Evolutionary conservation across 92 coral and sea anemone species (phyloP).

Genomic region (Epizoanthus illoricatus): DNA sequence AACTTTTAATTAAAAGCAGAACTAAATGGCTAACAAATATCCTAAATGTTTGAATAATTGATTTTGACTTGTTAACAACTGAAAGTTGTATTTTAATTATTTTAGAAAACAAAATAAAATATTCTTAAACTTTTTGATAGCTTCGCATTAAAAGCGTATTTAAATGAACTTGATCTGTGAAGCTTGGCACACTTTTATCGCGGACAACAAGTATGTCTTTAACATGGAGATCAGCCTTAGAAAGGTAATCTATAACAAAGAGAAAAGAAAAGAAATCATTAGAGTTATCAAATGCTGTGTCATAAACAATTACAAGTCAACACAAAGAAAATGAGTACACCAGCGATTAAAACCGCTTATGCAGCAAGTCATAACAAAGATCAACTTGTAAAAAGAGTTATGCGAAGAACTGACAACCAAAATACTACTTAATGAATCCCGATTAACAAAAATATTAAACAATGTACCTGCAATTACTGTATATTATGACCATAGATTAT

Average conservation of each 20-base stretch:
- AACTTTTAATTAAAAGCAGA: slow-evolving; percentile 40
- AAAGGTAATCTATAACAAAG: neutral
- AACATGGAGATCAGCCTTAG: slow-evolving; percentile 3
- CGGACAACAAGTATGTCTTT: neutral
- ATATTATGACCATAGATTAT: neutral
- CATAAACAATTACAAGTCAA: slow-evolving; percentile 9
- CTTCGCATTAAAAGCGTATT: slow-evolving; percentile 26
- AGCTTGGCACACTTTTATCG: neutral
- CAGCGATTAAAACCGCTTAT: neutral
- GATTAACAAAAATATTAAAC: neutral
- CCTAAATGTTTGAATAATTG: slow-evolving; percentile 41
- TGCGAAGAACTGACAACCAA: slow-evolving; percentile 8
- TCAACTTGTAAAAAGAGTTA: neutral
- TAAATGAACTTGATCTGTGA: neutral
- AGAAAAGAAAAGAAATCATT: slow-evolving; percentile 5
- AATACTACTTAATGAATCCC: neutral
- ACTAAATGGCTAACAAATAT: slow-evolving; percentile 37
- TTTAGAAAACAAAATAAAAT: slow-evolving; percentile 29
- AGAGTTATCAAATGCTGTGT: neutral
- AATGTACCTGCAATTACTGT: neutral
- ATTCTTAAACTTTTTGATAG: slow-evolving; percentile 15
- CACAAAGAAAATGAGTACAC: slow-evolving; percentile 13
- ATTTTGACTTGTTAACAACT: slow-evolving; percentile 42
- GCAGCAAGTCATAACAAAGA: slow-evolving; percentile 14
- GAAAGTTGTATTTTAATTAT: slow-evolving; percentile 1